Percentiles rank a stretch among this genome's conserved stretches.
Conservation (phyloP, 2,113 vertebrate species). For the Serinus canaria region DNA sequence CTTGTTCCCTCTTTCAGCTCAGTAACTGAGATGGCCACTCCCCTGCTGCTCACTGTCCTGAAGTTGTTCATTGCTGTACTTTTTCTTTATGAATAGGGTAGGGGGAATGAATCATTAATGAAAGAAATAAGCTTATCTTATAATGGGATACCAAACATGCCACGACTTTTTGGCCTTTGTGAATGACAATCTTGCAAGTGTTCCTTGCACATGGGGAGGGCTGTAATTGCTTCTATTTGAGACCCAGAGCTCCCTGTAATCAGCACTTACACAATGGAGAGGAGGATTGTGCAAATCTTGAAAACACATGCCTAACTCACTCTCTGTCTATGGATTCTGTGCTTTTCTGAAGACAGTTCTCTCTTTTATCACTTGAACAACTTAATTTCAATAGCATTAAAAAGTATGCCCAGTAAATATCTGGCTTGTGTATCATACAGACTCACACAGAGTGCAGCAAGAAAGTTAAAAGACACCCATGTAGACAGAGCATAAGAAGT, state of each 20-base stretch:
- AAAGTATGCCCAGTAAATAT: background rate
- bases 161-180: background rate
- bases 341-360: background rate
- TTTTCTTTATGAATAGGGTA: background rate
- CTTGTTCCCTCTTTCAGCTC: background rate
- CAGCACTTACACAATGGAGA: background rate
- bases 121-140: background rate
- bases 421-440: background rate
- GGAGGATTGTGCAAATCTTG: background rate
- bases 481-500: background rate
- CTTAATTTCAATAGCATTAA: background rate
- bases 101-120: background rate
- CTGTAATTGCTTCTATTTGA: background rate
- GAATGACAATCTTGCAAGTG: background rate
- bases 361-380: background rate
- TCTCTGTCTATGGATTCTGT: background rate
- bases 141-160: background rate
- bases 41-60: background rate
- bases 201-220: background rate
- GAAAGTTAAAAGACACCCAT: background rate
- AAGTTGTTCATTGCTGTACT: background rate
- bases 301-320: background rate
- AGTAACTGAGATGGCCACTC: background rate
- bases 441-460: background rate
- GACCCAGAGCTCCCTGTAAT: background rate